These are phyloP conservation scores for Uria lomvia DNA, from an alignment of 2,113 vertebrate genomes.

Conservation along the genomic window DNA sequence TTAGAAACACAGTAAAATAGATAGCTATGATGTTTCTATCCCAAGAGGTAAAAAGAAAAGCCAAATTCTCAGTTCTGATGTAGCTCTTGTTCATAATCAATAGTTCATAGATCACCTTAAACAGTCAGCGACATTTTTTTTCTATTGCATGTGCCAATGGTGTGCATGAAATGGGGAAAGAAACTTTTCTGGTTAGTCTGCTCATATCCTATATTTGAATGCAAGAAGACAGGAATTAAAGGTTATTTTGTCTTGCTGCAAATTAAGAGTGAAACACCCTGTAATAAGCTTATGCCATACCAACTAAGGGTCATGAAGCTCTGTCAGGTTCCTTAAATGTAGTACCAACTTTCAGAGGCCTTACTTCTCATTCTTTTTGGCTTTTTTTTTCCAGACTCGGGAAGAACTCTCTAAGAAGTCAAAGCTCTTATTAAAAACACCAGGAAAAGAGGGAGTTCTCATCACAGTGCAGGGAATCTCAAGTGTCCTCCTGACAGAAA, in stretches of 20 bases:
- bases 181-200: background rate
- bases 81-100: background rate
- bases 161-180: background rate
- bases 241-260: background rate
- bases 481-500: background rate
- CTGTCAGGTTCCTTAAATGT: background rate
- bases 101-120: background rate
- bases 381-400: background rate
- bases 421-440: background rate
- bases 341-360: background rate
- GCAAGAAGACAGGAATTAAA: background rate
- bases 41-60: background rate
- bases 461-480: background rate
- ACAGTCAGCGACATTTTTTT: background rate
- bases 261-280: background rate
- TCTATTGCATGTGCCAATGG: background rate
- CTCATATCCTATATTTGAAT: background rate
- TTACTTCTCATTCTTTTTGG: background rate
- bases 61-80: background rate
- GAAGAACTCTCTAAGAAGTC: background rate
- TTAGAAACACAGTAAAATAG: background rate
- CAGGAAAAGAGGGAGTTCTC: background rate
- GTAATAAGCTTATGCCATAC: background rate
- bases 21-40: background rate
- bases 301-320: background rate